Evolutionary conservation across 2,113 vertebrate species (phyloP).

Genomic region (Panurus biarmicus): DNA sequence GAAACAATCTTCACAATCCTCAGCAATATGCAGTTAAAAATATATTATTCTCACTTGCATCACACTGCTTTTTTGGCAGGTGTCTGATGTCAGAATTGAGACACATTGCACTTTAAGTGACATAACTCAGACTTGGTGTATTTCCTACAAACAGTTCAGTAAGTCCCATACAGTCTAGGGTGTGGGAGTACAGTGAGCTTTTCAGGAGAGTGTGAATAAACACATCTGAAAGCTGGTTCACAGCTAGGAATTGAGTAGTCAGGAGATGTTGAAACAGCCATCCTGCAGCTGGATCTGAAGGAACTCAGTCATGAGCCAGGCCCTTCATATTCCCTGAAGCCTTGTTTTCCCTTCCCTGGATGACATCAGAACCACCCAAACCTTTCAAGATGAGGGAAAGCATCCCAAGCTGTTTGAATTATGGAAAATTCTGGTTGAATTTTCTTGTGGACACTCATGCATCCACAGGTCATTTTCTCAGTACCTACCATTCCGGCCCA

Average conservation of each 20-base stretch:
- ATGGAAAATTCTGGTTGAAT: background rate
- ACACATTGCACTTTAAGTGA: background rate
- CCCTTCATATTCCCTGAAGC: fast-evolving
- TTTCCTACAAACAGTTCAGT: background rate
- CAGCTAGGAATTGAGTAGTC: background rate
- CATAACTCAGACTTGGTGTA: background rate
- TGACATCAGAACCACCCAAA: background rate
- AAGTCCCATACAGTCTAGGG: background rate
- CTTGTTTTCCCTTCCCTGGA: background rate
- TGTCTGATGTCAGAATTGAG: background rate
- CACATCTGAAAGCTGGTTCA: background rate
- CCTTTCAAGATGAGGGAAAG: background rate
- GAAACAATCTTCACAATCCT: background rate
- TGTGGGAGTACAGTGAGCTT: background rate
- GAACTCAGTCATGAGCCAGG: background rate
- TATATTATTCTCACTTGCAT: background rate
- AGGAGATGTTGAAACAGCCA: background rate
- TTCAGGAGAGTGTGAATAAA: background rate
- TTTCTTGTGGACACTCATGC: background rate
- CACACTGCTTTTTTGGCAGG: background rate
- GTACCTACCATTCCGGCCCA: background rate
- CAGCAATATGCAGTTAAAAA: background rate
- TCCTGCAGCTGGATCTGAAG: background rate
- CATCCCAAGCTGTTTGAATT: background rate
- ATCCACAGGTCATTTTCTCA: background rate